phyloP scores from a whole-genome alignment of 2,113 vertebrate species.

The Cyprinodon variegatus region DNA sequence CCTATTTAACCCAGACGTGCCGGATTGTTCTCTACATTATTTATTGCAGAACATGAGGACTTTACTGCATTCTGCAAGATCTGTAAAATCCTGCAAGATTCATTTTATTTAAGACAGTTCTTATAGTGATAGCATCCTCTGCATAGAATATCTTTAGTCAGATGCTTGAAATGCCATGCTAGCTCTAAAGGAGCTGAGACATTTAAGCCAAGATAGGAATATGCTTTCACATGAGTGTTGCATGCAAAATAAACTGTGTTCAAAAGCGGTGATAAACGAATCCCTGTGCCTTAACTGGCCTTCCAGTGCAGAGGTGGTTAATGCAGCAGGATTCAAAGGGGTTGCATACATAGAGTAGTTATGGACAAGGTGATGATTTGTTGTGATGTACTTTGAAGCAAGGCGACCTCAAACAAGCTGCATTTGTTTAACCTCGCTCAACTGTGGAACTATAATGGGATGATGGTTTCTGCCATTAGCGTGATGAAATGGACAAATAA shows the following conservation, averaged over 20 bases:
- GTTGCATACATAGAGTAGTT: conserved; percentile 58
- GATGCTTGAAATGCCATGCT: conserved; percentile 5
- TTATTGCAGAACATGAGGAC: conserved; percentile 15
- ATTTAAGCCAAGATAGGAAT: conserved; percentile 22
- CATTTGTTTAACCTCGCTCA: conserved; percentile 77
- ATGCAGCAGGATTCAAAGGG: conserved; percentile 65
- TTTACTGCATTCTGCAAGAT: conserved; percentile 12
- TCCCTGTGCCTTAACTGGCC: conserved; percentile 11
- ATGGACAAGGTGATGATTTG: conserved; percentile 76
- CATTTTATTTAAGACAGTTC: conserved; percentile 38
- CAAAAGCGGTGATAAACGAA: conserved; percentile 7
- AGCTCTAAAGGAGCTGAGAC: not conserved
- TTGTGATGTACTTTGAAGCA: conserved; percentile 67
- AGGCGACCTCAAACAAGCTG: conserved; percentile 72
- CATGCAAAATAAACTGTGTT: conserved; percentile 17
- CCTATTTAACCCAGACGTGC: conserved; percentile 40
- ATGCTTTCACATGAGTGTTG: conserved; percentile 27
- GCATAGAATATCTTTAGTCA: not conserved
- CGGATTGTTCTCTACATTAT: conserved; percentile 32
- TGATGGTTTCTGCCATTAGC: conserved; percentile 79
- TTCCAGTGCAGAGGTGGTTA: conserved; percentile 49
- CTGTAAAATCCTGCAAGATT: conserved; percentile 10
- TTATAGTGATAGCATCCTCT: not conserved
- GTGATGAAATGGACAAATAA: conserved; percentile 86
- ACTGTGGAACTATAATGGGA: conserved; percentile 69